Base-by-base conservation (phyloP, 2,888 invertebrate species). In the Hesperia comma region DNA sequence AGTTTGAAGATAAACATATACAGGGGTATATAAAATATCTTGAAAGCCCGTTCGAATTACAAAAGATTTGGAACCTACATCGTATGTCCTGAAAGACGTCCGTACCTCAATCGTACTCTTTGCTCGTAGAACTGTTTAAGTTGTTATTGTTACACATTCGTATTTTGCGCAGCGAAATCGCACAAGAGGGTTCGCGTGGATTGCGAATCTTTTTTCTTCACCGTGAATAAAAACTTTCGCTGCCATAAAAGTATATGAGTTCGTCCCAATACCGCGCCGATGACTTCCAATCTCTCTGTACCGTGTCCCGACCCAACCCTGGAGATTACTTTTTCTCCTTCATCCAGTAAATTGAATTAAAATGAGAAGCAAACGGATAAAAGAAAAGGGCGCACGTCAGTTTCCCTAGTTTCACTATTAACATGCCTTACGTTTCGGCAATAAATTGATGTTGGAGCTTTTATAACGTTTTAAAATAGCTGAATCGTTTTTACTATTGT, bases 271-370 rank as follows among this genome's bases (percentile, higher is more conserved):
- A 90, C 90, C 84, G 84, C 82, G 87, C 76, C 88, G 87, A 90
- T 89, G 91, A 90, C 88, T 90, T 90, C 90, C 91, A 90, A 91
- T 90, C 88, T 89, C 87, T 87, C 85, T 79, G 86, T 84, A 86
- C 83, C 88, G 82, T 79, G 85, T 87, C 87, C 86, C 86, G 84
- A 88, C 90, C 91, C 87, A 81, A 88, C 90, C 90, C 88, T 81
- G 84, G 81, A 90, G 88, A 90, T 90, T 90, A 90, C 91, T 88
- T 90, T 90, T 89, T 88, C 87, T 86, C 86, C 88, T 83, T 87
- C 88, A 90, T 90, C 88, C 88, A 86, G 85, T 87, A 88, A 89
- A 91, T 91, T 91, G 91, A 90, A 90, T 91, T 90, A 89, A 90
- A 91, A 90, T 88, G 88, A 87, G 88, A 87, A 88, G 86, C 84